A percentile compares a stretch with the other conserved stretches of the same genome.
These are phyloP conservation scores for Odontophorus gujanensis DNA, from an alignment of 2,113 vertebrate genomes.

Conservation along the genomic window DNA sequence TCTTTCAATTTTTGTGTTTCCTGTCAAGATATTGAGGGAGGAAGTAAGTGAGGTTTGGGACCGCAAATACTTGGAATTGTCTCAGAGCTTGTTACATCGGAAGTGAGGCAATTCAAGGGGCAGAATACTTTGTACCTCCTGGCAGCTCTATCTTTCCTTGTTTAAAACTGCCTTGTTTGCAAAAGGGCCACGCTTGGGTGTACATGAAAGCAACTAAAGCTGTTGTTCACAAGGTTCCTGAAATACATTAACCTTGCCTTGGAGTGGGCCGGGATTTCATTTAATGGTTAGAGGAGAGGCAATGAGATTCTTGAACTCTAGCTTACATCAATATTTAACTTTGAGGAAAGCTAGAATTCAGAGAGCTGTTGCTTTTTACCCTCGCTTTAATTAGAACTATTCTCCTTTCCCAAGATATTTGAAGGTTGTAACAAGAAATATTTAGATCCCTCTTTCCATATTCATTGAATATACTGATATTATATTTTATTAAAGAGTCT, in stretches of 20 bases:
- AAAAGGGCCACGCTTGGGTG: constrained; percentile 43
- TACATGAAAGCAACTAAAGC: constrained; percentile 45
- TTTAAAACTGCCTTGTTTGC: constrained; percentile 59
- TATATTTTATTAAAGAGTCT: constrained; percentile 66
- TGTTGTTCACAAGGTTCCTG: neutral
- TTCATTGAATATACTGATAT: constrained; percentile 59
- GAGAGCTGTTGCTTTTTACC: neutral
- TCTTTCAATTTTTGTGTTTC: constrained; percentile 28
- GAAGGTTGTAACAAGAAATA: neutral
- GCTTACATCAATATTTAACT: constrained; percentile 60
- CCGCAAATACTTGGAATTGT: neutral
- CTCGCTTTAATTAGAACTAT: constrained; percentile 30
- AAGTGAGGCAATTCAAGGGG: constrained; percentile 34
- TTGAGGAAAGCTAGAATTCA: constrained; percentile 14
- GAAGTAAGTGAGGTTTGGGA: neutral
- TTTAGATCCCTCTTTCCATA: constrained; percentile 47
- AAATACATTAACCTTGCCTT: constrained; percentile 52
- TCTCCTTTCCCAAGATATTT: constrained; percentile 8
- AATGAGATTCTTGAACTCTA: neutral
- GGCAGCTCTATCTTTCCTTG: constrained; percentile 43
- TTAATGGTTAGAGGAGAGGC: constrained; percentile 29
- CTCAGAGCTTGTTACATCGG: neutral
- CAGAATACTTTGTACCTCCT: constrained; percentile 51
- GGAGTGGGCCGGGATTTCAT: constrained; percentile 15
- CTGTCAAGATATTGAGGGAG: neutral